A percentile compares a stretch with the other conserved stretches of the same genome.
Evolutionary conservation across 2,888 invertebrate species (phyloP).

Genomic region (Tipula helvola): DNA sequence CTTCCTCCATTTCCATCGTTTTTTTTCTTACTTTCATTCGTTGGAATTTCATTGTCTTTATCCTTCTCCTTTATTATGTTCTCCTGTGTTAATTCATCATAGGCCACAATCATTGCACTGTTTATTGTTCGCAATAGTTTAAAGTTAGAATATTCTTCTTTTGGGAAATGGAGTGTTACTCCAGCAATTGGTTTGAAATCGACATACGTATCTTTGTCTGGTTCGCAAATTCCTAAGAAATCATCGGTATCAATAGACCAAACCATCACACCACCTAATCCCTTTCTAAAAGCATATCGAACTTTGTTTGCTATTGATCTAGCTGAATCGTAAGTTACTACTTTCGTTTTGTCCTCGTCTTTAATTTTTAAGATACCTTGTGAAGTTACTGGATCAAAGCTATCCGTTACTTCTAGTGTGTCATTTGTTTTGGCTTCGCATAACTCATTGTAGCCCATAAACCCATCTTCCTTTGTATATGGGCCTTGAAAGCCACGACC

Average conservation of each 20-base stretch:
- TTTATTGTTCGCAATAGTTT: constrained; percentile 62
- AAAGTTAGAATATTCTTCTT: constrained; percentile 41
- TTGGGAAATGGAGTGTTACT: constrained; percentile 22
- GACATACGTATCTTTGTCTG: constrained; percentile 37
- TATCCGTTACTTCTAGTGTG: constrained; percentile 48
- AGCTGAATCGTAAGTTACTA: constrained; percentile 66
- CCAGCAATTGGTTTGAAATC: constrained; percentile 33
- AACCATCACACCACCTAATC: constrained; percentile 70
- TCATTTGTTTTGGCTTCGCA: constrained; percentile 45
- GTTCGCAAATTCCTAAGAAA: constrained; percentile 55
- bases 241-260: constrained; percentile 88
- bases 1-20: neutral
- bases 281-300: constrained; percentile 46
- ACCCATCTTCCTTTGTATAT: constrained; percentile 65
- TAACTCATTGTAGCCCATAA: constrained; percentile 81
- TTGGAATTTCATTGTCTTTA: constrained; percentile 33
- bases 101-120: constrained; percentile 44
- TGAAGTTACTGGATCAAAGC: constrained; percentile 52
- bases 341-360: constrained; percentile 46
- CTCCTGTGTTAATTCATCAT: constrained; percentile 40
- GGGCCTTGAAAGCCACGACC: constrained; percentile 62
- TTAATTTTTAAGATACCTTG: constrained; percentile 38
- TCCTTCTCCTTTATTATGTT: constrained; percentile 39
- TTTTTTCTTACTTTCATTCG: constrained; percentile 13
- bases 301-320: constrained; percentile 65